A percentile compares a stretch with the other conserved stretches of the same genome.
Evolutionary conservation across 1,140 invertebrate species (phyloP).

Genomic region (Formica exsecta): DNA sequence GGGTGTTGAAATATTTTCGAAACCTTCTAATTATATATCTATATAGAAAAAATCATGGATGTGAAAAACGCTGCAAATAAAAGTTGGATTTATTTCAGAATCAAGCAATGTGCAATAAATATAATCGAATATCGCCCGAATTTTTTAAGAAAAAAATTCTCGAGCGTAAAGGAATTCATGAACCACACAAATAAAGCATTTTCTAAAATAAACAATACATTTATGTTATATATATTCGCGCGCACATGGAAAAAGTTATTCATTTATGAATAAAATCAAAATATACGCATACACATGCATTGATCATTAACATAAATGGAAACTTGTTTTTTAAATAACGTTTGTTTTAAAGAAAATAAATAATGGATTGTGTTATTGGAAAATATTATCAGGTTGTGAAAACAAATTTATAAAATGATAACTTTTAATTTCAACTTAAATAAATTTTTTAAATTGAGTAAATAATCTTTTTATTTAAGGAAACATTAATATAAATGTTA

Average conservation of each 20-base stretch:
- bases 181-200: neutral
- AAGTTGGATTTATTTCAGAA: conserved; percentile 1
- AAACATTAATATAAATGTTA: neutral
- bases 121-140: neutral
- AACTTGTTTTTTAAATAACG: neutral
- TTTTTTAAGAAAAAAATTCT: neutral
- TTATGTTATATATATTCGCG: neutral
- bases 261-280: conserved; percentile 5
- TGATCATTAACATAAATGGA: neutral
- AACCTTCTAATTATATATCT: neutral
- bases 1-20: conserved; percentile 16
- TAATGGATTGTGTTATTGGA: neutral
- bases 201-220: neutral
- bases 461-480: neutral
- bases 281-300: no score
- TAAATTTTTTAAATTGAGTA: conserved; percentile 4
- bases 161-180: neutral
- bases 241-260: neutral
- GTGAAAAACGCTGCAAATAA: neutral
- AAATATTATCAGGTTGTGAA: neutral
- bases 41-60: neutral
- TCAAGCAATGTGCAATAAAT: neutral
- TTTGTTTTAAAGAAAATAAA: neutral
- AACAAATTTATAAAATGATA: neutral
- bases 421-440: neutral